A percentile compares a stretch with the other conserved stretches of the same genome.
phyloP scores from a whole-genome alignment of 2,113 vertebrate genomes.

The Gymnogyps californianus region DNA sequence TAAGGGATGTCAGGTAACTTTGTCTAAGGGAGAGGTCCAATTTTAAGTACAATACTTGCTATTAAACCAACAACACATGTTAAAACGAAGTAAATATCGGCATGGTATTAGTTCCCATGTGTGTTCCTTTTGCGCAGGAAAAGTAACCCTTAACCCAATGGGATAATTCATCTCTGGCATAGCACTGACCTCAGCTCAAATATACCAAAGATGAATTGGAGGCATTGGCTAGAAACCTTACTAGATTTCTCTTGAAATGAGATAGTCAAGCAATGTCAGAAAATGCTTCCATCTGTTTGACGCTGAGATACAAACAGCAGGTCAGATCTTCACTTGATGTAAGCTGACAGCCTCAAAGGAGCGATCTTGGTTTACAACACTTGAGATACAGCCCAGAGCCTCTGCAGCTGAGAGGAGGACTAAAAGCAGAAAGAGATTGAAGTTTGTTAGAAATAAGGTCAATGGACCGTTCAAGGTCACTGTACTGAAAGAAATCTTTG shows the following conservation, averaged over 20 bases:
- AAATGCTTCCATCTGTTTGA: not conserved
- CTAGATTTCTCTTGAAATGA: not conserved
- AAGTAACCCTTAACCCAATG: not conserved
- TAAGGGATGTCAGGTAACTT: not conserved
- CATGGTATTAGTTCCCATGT: not conserved
- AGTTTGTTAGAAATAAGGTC: not conserved
- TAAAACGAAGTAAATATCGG: not conserved
- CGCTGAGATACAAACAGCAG: not conserved
- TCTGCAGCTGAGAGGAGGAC: not conserved
- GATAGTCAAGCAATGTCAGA: not conserved
- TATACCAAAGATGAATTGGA: not conserved
- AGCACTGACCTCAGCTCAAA: not conserved
- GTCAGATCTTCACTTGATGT: not conserved
- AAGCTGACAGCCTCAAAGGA: not conserved
- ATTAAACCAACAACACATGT: not conserved
- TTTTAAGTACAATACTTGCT: not conserved
- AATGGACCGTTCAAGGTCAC: not conserved
- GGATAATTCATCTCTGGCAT: not conserved
- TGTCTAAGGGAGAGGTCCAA: not conserved
- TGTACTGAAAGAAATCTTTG: not conserved
- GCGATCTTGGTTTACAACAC: not conserved
- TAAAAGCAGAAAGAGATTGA: not conserved
- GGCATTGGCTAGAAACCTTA: not conserved
- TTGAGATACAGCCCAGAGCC: not conserved
- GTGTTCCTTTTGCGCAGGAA: not conserved